phyloP scores from a whole-genome alignment of 2,888 invertebrate species.

The Nomada fucata region DNA sequence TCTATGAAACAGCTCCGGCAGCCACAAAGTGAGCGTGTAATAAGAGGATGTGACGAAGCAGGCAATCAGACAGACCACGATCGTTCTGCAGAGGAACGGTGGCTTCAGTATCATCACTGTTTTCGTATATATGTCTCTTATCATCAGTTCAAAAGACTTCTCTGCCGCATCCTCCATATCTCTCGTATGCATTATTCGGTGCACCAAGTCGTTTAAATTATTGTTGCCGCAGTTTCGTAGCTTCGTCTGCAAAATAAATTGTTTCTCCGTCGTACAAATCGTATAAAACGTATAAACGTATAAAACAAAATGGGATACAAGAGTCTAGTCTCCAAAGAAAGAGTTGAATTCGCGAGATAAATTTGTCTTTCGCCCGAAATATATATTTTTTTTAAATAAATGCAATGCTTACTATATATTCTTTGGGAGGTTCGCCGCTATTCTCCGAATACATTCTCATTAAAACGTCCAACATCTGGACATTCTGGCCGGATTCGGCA shows the following conservation, averaged over 20 bases:
- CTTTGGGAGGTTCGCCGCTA: conserved; percentile 85
- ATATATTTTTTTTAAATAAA: too few species aligned
- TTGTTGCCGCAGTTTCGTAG: conserved; percentile 62
- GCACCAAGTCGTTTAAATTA: conserved; percentile 58
- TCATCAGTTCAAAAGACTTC: conserved; percentile 81
- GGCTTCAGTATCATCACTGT: conserved; percentile 90
- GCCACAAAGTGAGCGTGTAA: conserved; percentile 96
- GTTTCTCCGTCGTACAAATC: too few species aligned
- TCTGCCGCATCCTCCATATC: conserved; percentile 31
- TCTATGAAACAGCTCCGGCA: conserved; percentile 92
- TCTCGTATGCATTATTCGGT: conserved; percentile 45
- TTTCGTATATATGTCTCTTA: conserved; percentile 85
- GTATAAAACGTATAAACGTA: too few species aligned
- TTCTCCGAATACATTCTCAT: conserved; percentile 89
- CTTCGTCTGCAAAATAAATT: conserved; percentile 60
- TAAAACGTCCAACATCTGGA: conserved; percentile 88
- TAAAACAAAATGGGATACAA: too few species aligned
- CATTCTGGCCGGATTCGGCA: conserved; percentile 90
- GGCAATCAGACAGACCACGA: conserved; percentile 91
- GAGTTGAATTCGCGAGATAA: too few species aligned
- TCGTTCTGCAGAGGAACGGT: conserved; percentile 89
- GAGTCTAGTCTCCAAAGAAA: too few species aligned
- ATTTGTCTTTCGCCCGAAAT: not conserved
- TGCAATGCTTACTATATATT: conserved; percentile 76
- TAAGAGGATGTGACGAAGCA: conserved; percentile 94